Evolutionary conservation across 2,797 vertebrate genomes (phyloP), one percentile per base, ranked within the genome.

Genomic region (Momotus momota): DNA sequence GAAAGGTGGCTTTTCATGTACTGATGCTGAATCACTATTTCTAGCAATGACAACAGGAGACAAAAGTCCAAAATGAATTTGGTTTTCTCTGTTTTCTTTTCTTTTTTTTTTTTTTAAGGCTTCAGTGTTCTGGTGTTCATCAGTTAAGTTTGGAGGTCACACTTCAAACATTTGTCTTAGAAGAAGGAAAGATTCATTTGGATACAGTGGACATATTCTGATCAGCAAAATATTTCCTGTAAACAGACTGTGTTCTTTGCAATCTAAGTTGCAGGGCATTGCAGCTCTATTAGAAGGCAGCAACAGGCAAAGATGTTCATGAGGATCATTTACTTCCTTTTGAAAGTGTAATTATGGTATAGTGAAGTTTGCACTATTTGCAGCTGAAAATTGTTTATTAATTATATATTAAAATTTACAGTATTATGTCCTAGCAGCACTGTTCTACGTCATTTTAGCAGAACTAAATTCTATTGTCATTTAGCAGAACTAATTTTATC

Each of bases 1-100:
- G 40, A 94, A 94, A 93, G 88, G 52, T 92, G 38, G 72, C 21
- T 94, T 91, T 95, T 90, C 64, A 70, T 31, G 49, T 78, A 58
- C 35, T 38, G 49, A 85, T 70, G 33, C 45, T 67, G 48, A 75
- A 75, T 40, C 7, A 79, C 26, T 74, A n/a, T 51, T 82, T 90
- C 66, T 82, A 67, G 35, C 23, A 88, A 84, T 48, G 38, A 38
- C 79, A 82, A 90, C 3, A 61, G 43, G 21, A 49, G 25, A 43
- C 17, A 46, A n/a, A 88, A 70, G 7, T 41, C 5, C 15, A 40
- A 71, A 81, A 54, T 16, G 57, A 48, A 18, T 21, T 58, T 54
- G 1, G 2, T 31, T 66, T 64, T 49, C 2, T 54, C 17, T n/a
- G 8, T 20, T 3, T 16, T 25, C 80, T 23, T 71, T 62, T 51